phyloP scores from a whole-genome alignment of 1,140 invertebrate species.

The Trialeurodes vaporariorum region DNA sequence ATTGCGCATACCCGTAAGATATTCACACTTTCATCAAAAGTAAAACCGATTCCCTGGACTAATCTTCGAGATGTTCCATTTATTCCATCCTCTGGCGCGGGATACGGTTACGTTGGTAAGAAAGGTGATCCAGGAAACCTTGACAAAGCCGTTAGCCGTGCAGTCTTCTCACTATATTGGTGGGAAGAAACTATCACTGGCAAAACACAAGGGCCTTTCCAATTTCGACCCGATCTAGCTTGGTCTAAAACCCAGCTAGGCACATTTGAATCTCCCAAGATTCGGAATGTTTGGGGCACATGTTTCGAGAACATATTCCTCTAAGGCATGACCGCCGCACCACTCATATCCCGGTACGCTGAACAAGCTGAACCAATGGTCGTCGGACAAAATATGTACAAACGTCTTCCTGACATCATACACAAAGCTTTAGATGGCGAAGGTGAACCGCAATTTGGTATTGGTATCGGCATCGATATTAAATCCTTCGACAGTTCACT shows the following conservation, averaged over 20 bases:
- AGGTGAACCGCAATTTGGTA: background rate
- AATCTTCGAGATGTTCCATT: background rate
- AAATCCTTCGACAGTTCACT: background rate
- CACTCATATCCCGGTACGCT: constrained; percentile 1
- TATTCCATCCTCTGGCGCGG: background rate
- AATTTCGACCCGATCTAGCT: background rate
- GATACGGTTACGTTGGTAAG: background rate
- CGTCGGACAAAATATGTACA: background rate
- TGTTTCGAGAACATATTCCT: constrained; percentile 1
- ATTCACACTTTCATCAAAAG: background rate
- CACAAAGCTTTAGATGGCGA: background rate
- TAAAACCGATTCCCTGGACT: background rate
- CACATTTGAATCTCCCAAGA: background rate
- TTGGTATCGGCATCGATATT: background rate
- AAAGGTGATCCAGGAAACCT: background rate
- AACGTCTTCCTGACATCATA: constrained; percentile 1
- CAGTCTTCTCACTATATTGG: background rate
- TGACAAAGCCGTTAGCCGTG: background rate
- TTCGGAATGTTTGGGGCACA: background rate
- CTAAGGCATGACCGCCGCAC: background rate
- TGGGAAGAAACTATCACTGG: background rate
- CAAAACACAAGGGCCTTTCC: background rate
- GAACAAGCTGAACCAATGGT: background rate
- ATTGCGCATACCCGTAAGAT: background rate
- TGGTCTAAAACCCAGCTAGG: too few species aligned